Evolutionary conservation across 2,113 vertebrate species (phyloP).

Genomic region (Pelecanus crispus): DNA sequence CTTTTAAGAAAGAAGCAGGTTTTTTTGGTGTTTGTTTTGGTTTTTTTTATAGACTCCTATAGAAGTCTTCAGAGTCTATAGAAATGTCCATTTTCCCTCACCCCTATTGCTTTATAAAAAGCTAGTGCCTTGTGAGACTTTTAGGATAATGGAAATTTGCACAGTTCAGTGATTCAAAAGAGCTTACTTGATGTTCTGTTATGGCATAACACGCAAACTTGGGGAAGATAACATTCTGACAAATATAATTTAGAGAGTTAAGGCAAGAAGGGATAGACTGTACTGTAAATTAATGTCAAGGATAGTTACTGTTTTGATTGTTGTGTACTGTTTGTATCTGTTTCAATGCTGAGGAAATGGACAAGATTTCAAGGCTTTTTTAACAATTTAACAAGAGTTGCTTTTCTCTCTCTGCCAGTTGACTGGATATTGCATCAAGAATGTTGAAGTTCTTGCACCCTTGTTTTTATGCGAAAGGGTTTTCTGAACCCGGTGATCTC

Average conservation of each 20-base stretch:
- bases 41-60: background rate
- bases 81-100: background rate
- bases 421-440: background rate
- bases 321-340: background rate
- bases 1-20: background rate
- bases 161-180: background rate
- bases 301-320: background rate
- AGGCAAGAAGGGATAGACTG: background rate
- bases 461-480: background rate
- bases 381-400: background rate
- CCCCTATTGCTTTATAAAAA: background rate
- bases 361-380: background rate
- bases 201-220: rapidly evolving
- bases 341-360: background rate
- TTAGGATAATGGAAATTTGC: background rate
- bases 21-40: background rate
- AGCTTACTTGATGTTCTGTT: background rate
- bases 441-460: background rate
- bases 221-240: background rate
- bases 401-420: background rate
- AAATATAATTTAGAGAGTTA: background rate
- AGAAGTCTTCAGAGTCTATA: background rate
- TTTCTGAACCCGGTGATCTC: background rate
- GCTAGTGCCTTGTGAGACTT: background rate
- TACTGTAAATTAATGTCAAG: background rate